Conservation (phyloP, 2,113 vertebrate species). For the Puma concolor region DNA sequence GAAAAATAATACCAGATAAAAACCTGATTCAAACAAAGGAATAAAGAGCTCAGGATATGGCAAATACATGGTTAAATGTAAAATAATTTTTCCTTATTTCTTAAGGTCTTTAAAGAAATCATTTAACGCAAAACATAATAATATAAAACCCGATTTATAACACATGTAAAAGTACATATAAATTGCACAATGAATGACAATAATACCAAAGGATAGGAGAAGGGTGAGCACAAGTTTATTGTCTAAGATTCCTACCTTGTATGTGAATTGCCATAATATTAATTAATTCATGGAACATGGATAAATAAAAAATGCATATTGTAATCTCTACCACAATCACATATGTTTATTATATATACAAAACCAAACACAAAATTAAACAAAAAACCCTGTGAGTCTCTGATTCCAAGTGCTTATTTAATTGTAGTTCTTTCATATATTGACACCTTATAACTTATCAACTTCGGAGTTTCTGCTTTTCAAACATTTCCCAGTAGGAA, state of each 20-base stretch:
- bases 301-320: background rate
- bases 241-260: background rate
- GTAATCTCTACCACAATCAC: background rate
- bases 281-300: background rate
- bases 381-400: background rate
- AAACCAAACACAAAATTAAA: background rate
- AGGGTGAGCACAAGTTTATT: background rate
- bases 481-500: constrained; percentile 69
- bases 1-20: constrained; percentile 26
- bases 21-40: background rate
- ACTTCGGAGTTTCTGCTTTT: constrained; percentile 46
- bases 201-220: background rate
- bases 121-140: background rate
- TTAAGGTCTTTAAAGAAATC: constrained; percentile 4
- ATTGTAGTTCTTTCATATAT: constrained; percentile 41
- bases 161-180: background rate
- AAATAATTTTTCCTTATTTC: background rate
- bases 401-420: constrained; percentile 48
- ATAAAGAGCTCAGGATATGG: background rate
- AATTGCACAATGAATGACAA: background rate
- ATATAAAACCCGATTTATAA: background rate
- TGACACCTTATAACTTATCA: constrained; percentile 44
- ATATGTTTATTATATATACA: background rate
- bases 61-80: constrained; percentile 7
- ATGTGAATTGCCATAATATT: background rate